Base-by-base conservation (phyloP, 2,113 vertebrate species). In the Trachemys scripta region DNA sequence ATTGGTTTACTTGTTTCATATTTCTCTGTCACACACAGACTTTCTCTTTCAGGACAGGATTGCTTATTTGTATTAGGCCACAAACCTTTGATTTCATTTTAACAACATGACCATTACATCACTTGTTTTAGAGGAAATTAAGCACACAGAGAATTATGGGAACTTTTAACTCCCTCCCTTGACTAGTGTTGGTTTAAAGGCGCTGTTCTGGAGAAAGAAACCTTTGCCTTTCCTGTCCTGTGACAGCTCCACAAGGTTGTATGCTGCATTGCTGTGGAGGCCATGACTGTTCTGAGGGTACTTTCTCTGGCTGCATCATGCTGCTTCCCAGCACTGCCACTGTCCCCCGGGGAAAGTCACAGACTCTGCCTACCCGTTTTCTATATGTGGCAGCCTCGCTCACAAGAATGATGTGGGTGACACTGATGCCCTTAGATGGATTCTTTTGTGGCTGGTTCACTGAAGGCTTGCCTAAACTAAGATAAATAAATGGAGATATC, bases 241-340 rank as follows among this genome's bases (percentile, higher is more conserved):
- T 69, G 9, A 86, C 85, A 54, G 59, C 89, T 8, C 13, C 20
- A 76, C 38, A 0, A 0, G 27, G n/a, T 14, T 27, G 47, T 19
- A 4, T 42, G 9, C 16, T n/a, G 62, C 62, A 69, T n/a, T 69
- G 14, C 16, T 69, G 35, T 42, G 11, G 13, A 27, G 75, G 31
- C 13, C 51, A 16, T 12, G 9, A 51, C 24, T 75, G 9, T 56
- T 76, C 72, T 42, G 72, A 45, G 20, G 38, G 22, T 38, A 45
- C 24, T 42, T 76, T 25, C 42, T 76, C 42, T 76, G 72, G 11
- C 38, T 45, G 72, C 38, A 14, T 45, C 38, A 45, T 22, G 19
- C n/a, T 38, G 4, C 42, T 20, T 16, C 54, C 59, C 0, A 0
- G 62, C 54, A 78, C 90, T 94, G 89, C 65, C 0, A 0, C 85